Percentiles rank a stretch among this genome's conserved stretches.
phyloP scores from a whole-genome alignment of 2,113 vertebrate species.

The Rostratula benghalensis region DNA sequence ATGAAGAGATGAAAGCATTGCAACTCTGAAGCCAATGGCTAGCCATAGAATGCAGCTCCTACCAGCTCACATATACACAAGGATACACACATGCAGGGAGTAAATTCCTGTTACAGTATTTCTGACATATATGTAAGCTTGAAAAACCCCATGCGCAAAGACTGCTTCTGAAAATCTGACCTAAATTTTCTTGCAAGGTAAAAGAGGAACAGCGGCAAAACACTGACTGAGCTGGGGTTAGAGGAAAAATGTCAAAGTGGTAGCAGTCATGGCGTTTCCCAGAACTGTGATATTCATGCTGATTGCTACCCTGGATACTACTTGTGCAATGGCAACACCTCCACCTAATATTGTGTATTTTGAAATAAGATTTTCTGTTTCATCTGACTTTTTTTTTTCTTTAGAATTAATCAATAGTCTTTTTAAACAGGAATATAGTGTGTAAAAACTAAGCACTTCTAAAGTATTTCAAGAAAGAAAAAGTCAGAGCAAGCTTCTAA shows the following conservation, averaged over 20 bases:
- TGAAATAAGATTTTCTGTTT: background rate
- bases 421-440: background rate
- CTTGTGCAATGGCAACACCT: background rate
- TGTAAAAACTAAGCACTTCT: background rate
- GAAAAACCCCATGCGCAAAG: background rate
- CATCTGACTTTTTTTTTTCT: background rate
- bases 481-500: background rate
- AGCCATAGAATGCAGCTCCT: background rate
- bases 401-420: background rate
- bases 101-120: background rate
- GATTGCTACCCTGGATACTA: too few relatives aligned
- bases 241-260: background rate
- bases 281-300: background rate
- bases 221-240: background rate
- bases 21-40: background rate
- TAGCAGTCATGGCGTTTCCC: background rate
- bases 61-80: background rate
- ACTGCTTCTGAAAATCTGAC: background rate
- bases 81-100: background rate
- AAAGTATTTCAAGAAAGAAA: background rate
- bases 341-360: background rate
- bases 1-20: background rate
- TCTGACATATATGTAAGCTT: background rate
- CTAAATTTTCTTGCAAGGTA: background rate
- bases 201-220: background rate